Conservation (phyloP, 2,888 invertebrate species). For the Tuberolachnus salignus region DNA sequence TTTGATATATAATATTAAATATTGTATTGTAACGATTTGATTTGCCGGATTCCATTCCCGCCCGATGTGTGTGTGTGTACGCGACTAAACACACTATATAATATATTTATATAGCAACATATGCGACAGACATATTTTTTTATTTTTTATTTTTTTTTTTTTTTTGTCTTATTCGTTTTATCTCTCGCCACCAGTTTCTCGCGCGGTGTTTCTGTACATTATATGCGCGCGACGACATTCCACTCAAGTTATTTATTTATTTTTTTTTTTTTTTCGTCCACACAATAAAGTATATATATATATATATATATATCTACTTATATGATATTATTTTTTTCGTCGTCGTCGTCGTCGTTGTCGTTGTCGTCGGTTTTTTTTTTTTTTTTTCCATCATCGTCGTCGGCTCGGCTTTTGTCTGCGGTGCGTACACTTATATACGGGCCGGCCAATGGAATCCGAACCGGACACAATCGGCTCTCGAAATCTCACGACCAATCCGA, state of each 20-base stretch:
- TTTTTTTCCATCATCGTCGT: conserved; percentile 7
- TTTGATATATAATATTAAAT: background rate
- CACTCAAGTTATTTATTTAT: conserved; percentile 29
- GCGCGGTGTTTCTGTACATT: conserved; percentile 12
- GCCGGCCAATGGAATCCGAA: conserved; percentile 47
- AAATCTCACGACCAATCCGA: conserved; percentile 51
- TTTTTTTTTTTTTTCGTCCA: conserved; percentile 36
- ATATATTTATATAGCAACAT: background rate
- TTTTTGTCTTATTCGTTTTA: background rate
- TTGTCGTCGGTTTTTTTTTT: background rate
- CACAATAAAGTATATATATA: conserved; percentile 29
- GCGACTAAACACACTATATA: background rate
- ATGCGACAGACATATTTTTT: conserved; percentile 46
- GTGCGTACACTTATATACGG: no score
- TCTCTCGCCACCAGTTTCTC: conserved; percentile 37
- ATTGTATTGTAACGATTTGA: conserved; percentile 22
- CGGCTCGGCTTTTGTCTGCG: conserved; percentile 47
- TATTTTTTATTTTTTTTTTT: conserved; percentile 21
- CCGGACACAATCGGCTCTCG: conserved; percentile 53
- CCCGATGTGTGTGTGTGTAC: background rate
- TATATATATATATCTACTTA: background rate
- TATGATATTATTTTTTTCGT: conserved; percentile 30
- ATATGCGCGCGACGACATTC: conserved; percentile 45
- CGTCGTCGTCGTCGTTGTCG: conserved; percentile 22
- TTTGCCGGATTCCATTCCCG: conserved; percentile 41